These are phyloP conservation scores for Lasioglossum lativentre DNA, from an alignment of 2,888 invertebrate species.

Conservation along the genomic window DNA sequence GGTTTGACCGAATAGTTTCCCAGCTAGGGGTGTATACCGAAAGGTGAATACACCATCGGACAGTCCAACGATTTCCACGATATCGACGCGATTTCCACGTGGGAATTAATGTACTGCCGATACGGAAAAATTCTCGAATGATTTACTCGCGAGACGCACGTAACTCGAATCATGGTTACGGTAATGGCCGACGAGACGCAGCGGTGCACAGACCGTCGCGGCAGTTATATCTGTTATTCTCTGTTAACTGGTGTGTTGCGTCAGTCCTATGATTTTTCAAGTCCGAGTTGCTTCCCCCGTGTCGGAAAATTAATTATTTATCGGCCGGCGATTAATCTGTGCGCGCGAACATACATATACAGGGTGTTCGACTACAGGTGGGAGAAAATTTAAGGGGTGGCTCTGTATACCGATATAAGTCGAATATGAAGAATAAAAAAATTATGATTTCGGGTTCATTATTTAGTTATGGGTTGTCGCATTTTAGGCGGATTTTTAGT, in stretches of 20 bases:
- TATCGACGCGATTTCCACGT: slow-evolving; percentile 19
- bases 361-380: too few species aligned
- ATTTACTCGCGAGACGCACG: slow-evolving; percentile 39
- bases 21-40: background rate
- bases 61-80: too few species aligned
- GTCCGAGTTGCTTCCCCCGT: slow-evolving; percentile 25
- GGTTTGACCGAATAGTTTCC: background rate
- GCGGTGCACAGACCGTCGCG: background rate
- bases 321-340: slow-evolving; percentile 63
- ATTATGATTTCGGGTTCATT: too few species aligned
- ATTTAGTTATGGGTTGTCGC: too few species aligned
- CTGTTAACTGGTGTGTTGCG: slow-evolving; percentile 44
- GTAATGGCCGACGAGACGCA: slow-evolving; percentile 1
- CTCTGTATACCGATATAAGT: too few species aligned
- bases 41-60: background rate
- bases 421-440: too few species aligned
- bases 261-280: slow-evolving; percentile 40
- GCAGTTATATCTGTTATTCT: slow-evolving; percentile 48
- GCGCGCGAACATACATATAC: slow-evolving; percentile 47
- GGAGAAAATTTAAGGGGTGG: too few species aligned
- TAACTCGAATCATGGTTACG: slow-evolving; percentile 7
- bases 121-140: slow-evolving; percentile 20
- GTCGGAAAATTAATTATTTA: slow-evolving; percentile 67
- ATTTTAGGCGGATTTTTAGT: too few species aligned
- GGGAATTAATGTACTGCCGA: slow-evolving; percentile 33